A percentile compares a stretch with the other conserved stretches of the same genome.
Conservation (phyloP, 2,113 vertebrate genomes). For the Mesocricetus auratus region DNA sequence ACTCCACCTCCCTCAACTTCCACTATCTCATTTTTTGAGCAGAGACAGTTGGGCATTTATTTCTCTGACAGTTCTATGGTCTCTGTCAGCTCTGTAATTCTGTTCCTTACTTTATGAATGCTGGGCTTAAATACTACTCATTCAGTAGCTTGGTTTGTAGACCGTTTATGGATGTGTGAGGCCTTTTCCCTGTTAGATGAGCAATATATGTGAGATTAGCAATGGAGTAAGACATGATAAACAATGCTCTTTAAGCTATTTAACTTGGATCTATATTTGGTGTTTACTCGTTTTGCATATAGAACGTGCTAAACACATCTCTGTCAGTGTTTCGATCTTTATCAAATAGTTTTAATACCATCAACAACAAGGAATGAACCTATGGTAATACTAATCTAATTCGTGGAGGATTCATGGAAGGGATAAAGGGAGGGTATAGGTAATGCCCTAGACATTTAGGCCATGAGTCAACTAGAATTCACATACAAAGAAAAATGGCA, state of each 20-base stretch:
- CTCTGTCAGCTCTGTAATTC: constrained; percentile 42
- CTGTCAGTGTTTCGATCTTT: constrained; percentile 46
- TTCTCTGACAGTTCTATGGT: constrained; percentile 57
- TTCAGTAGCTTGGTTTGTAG: constrained; percentile 25
- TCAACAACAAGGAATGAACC: constrained; percentile 69
- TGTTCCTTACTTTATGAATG: constrained; percentile 56
- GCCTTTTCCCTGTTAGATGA: constrained; percentile 66
- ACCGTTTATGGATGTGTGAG: constrained; percentile 54
- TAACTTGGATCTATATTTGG: constrained; percentile 33
- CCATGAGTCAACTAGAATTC: constrained; percentile 72
- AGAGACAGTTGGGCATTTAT: not conserved
- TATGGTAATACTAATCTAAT: constrained; percentile 81
- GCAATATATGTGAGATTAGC: constrained; percentile 38
- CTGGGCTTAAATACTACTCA: constrained; percentile 62
- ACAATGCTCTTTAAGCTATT: constrained; percentile 50
- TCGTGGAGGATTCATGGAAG: not conserved
- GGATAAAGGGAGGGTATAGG: not conserved
- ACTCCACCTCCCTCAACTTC: not conserved
- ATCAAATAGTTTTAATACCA: constrained; percentile 56
- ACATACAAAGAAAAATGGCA: constrained; percentile 44
- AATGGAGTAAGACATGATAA: constrained; percentile 74
- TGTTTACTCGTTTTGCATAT: constrained; percentile 58
- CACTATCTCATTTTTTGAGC: constrained; percentile 63
- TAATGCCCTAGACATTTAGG: constrained; percentile 20
- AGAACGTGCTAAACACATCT: constrained; percentile 70